These are phyloP conservation scores for Psittacula echo DNA, from an alignment of 2,797 vertebrate species.

Conservation along the genomic window DNA sequence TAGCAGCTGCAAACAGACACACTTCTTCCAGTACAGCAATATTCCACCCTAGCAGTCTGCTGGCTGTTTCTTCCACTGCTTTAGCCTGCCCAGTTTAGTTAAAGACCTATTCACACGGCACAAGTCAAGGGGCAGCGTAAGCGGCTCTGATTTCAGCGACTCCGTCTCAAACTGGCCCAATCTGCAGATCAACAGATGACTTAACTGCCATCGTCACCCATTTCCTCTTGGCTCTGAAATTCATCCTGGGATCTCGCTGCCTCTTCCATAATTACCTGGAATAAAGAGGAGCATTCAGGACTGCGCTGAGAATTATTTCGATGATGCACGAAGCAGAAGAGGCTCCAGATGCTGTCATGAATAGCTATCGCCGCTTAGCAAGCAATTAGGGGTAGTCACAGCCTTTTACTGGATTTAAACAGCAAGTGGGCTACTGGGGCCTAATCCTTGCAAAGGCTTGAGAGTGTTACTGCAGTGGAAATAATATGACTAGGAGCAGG, in stretches of 20 bases:
- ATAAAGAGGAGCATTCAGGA: conserved; percentile 36
- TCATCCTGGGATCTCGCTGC: conserved; percentile 16
- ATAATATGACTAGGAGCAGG: not conserved
- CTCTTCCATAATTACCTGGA: conserved; percentile 45
- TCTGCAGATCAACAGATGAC: conserved; percentile 27
- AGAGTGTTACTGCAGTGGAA: not conserved
- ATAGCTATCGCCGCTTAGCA: conserved; percentile 17
- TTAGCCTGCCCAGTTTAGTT: not conserved
- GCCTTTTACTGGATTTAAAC: conserved; percentile 8
- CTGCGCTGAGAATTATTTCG: conserved; percentile 40
- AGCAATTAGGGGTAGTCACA: conserved; percentile 44
- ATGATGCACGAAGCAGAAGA: conserved; percentile 54
- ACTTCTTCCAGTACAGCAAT: not conserved
- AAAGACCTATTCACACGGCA: not conserved
- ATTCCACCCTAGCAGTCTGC: not conserved
- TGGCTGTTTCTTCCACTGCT: not conserved
- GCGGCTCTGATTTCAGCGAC: not conserved
- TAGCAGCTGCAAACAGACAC: conserved; percentile 1
- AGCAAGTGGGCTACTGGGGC: conserved; percentile 37
- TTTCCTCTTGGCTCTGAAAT: conserved; percentile 6
- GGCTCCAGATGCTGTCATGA: conserved; percentile 61
- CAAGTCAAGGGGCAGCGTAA: not conserved
- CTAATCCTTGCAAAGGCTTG: not conserved
- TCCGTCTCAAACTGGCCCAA: not conserved
- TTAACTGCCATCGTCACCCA: not conserved